These are phyloP conservation scores for Ridgeia piscesae DNA, from an alignment of 1,140 invertebrate genomes.

Conservation along the genomic window DNA sequence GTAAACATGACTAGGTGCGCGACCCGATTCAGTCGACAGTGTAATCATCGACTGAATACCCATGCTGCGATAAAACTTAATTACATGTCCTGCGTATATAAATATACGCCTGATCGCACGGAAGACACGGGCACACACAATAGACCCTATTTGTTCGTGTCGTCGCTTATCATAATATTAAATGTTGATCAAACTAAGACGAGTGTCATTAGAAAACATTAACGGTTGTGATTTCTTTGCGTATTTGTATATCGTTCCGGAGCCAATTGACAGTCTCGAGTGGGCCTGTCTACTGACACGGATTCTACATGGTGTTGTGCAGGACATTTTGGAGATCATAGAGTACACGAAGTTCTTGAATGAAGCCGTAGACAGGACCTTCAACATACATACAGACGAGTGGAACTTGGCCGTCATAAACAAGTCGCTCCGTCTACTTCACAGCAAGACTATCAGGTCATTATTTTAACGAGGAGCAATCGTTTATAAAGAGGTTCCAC, in stretches of 20 bases:
- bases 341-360: slow-evolving; percentile 40
- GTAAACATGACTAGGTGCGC: background rate
- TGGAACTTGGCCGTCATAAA: slow-evolving; percentile 46
- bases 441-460: slow-evolving; percentile 40
- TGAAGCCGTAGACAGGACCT: slow-evolving; percentile 40
- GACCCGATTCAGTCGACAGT: background rate
- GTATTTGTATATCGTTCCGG: background rate
- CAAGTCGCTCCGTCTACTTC: slow-evolving; percentile 35
- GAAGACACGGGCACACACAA: background rate
- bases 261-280: background rate
- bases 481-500: background rate
- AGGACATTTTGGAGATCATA: slow-evolving; percentile 41
- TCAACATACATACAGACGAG: slow-evolving; percentile 49
- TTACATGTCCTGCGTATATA: background rate
- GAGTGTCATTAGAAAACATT: background rate
- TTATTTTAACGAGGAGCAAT: slow-evolving; percentile 14
- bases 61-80: background rate
- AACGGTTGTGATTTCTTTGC: background rate
- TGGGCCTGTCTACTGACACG: background rate
- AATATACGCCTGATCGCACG: background rate
- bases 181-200: background rate
- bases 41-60: background rate
- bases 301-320: background rate
- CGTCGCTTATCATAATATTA: background rate
- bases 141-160: background rate